phyloP scores from a whole-genome alignment of 2,797 vertebrate genomes.

The Coilia nasus region DNA sequence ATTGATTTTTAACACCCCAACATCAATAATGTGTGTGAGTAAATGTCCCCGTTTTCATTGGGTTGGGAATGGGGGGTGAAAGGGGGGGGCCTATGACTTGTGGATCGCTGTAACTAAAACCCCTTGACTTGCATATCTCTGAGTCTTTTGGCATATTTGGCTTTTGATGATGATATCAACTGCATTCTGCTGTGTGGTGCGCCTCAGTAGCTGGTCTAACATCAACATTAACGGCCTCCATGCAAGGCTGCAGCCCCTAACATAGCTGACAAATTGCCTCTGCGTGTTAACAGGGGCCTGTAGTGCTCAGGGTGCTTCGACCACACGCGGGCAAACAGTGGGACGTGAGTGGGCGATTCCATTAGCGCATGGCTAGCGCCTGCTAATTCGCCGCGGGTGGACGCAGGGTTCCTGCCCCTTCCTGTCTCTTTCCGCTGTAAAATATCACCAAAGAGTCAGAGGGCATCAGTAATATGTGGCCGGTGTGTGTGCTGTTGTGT shows the following conservation, averaged over 20 bases:
- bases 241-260: not conserved
- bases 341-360: conserved; percentile 41
- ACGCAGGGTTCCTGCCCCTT: conserved; percentile 40
- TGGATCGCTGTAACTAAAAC: not conserved
- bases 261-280: not conserved
- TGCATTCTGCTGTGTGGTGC: not conserved
- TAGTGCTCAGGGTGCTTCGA: not conserved
- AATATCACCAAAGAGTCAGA: conserved; percentile 49
- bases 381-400: conserved; percentile 49
- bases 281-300: not conserved
- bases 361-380: conserved; percentile 46
- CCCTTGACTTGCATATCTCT: not conserved
- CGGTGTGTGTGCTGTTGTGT: conserved; percentile 40
- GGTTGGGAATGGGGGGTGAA: not conserved
- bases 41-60: not conserved
- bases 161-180: not conserved
- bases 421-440: conserved; percentile 46
- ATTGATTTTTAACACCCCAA: not conserved
- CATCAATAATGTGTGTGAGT: conserved; percentile 22
- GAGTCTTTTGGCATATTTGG: not conserved
- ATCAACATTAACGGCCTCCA: not conserved
- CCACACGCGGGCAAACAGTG: not conserved
- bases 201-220: too few relatives aligned
- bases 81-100: not conserved
- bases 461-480: conserved; percentile 51